Evolutionary conservation across 1,140 invertebrate species (phyloP), one percentile per base, ranked within the genome.

Genomic region (Macrobrachium rosenbergii): DNA sequence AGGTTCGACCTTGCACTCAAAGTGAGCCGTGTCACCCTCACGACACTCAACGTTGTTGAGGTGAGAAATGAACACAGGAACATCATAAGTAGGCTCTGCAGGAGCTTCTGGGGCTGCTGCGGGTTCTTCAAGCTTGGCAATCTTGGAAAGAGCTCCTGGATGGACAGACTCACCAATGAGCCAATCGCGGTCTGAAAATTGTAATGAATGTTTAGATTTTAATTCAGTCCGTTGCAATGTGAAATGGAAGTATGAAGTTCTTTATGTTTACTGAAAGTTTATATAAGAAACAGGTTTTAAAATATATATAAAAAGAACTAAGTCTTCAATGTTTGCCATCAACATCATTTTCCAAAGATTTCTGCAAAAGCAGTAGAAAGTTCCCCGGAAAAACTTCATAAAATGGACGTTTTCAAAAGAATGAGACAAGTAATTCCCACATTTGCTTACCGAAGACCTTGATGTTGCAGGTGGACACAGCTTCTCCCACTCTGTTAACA

Each of bases 1-100:
- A 62, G 98, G 98, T 91, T 98, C 96, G 8, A 99, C 96, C 89
- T 96, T 95, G 91, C 97, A 98, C 92, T 99, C 97, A 91, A 99
- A 99, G 92, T 97, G 97, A 89, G 95, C 96, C 87, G 95, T 96
- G 86, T 98, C 97, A 77, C 95, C 96, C 93, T 99, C 98, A 83
- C 95, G 95, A 90, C 96, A 96, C 90, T 97, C 95, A 16, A 98
- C 95, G 91, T 98, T 97, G 91, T 98, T 98, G 76, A 98, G 92
- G 92, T 98, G 97, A 67, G 95, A 95, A 76, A 97, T 97, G 90
- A 98, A 98, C 10, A 98, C 95, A 5, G 97, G 97, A 37, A 94
- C 94, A 92, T 97, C 96, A 91, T 95, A 98, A 2, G 93, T 93
- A 7, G 95, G 94, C 91, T 98, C 97, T 78, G 95, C 95, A 5